phyloP scores from a whole-genome alignment of 2,797 vertebrate species.

The Sebastes iracundus region DNA sequence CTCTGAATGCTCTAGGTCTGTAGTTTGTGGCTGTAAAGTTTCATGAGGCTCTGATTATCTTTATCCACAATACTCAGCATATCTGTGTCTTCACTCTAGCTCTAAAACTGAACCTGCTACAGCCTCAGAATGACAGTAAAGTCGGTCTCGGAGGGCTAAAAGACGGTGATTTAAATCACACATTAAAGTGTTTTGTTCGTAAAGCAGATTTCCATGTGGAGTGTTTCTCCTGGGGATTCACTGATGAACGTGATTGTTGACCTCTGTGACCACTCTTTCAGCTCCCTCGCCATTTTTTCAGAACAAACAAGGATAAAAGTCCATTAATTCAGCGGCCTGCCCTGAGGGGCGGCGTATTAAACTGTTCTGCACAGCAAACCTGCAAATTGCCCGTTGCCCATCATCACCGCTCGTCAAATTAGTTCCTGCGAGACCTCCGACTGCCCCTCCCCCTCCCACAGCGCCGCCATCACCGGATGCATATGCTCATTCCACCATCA shows the following conservation, averaged over 20 bases:
- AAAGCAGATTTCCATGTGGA: not conserved
- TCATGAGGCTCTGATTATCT: too few species aligned
- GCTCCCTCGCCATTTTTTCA: not conserved
- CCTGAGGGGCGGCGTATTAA: not conserved
- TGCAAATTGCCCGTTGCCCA: slow-evolving; percentile 26
- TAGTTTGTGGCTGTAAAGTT: too few species aligned
- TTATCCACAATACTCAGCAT: too few species aligned
- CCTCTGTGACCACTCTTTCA: not conserved
- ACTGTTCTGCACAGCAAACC: not conserved
- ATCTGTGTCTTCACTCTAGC: too few species aligned
- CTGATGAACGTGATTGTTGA: not conserved
- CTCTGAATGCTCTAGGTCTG: too few species aligned
- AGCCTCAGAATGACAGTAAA: too few species aligned
- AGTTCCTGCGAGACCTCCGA: slow-evolving; percentile 18
- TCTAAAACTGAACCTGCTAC: too few species aligned
- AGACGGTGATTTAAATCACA: not conserved
- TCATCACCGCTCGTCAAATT: slow-evolving; percentile 37
- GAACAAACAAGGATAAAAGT: not conserved
- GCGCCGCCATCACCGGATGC: not conserved
- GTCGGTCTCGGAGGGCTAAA: not conserved
- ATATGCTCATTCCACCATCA: not conserved
- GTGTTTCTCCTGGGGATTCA: not conserved
- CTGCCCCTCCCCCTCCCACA: not conserved
- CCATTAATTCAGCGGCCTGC: not conserved
- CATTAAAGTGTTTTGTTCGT: not conserved